Percentiles rank a stretch among this genome's conserved stretches.
These are phyloP conservation scores for Panorpa germanica DNA, from an alignment of 2,888 invertebrate species.

Conservation along the genomic window DNA sequence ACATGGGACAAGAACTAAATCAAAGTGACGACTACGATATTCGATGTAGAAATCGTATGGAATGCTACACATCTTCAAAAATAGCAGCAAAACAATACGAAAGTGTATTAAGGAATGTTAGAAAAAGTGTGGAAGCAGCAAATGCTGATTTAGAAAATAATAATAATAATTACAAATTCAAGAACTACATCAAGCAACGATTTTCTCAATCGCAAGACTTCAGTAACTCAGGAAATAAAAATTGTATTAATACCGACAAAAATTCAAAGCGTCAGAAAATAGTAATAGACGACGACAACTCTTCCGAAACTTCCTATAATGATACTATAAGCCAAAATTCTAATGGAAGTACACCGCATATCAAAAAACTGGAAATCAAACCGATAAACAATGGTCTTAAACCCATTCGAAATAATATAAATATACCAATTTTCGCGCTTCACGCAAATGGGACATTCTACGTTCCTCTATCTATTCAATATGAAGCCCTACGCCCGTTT, in stretches of 20 bases:
- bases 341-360: too few relatives aligned
- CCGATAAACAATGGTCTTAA: too few relatives aligned
- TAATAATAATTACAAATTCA: slow-evolving; percentile 66
- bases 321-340: slow-evolving; percentile 3
- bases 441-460: slow-evolving; percentile 81
- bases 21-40: slow-evolving; percentile 8
- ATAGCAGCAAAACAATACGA: slow-evolving; percentile 12
- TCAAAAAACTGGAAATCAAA: too few relatives aligned
- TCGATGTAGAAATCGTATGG: slow-evolving; percentile 6
- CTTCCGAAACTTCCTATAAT: slow-evolving; percentile 1
- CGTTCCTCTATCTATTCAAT: slow-evolving; percentile 67
- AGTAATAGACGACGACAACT: slow-evolving; percentile 13
- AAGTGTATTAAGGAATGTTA: slow-evolving; percentile 14
- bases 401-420: slow-evolving; percentile 19
- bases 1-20: slow-evolving; percentile 3
- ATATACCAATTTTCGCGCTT: slow-evolving; percentile 76
- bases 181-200: slow-evolving; percentile 81
- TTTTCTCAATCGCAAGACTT: slow-evolving; percentile 44
- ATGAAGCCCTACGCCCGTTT: slow-evolving; percentile 48
- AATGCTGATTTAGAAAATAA: slow-evolving; percentile 28
- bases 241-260: slow-evolving; percentile 1
- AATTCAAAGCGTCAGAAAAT: slow-evolving; percentile 9
- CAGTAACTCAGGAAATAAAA: slow-evolving; percentile 14
- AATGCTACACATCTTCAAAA: too few relatives aligned
- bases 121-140: slow-evolving; percentile 24